phyloP scores from a whole-genome alignment of 2,888 invertebrate genomes.

The Leuctra nigra region DNA sequence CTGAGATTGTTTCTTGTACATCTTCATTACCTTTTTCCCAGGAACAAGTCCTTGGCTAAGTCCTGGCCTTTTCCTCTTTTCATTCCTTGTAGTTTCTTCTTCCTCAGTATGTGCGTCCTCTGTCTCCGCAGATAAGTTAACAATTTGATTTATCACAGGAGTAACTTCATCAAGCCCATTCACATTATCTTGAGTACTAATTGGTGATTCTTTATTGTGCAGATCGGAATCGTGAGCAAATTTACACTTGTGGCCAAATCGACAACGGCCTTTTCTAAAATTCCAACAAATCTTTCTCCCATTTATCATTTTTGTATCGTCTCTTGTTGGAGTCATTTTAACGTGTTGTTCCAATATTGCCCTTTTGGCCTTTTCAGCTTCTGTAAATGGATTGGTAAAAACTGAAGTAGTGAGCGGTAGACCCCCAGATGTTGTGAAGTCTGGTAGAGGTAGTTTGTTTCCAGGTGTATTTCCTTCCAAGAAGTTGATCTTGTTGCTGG shows the following conservation, averaged over 20 bases:
- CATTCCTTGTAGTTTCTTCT: slow-evolving; percentile 40
- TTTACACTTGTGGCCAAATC: slow-evolving; percentile 87
- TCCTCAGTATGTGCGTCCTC: slow-evolving; percentile 35
- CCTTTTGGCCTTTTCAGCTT: slow-evolving; percentile 79
- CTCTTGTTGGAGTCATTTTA: slow-evolving; percentile 73
- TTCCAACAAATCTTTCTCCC: slow-evolving; percentile 91
- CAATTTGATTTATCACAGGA: slow-evolving; percentile 30
- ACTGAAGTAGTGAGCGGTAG: slow-evolving; percentile 59
- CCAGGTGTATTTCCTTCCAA: background rate
- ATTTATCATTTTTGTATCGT: slow-evolving; percentile 70
- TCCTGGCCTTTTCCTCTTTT: slow-evolving; percentile 67
- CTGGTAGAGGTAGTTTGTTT: slow-evolving; percentile 55
- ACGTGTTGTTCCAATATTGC: slow-evolving; percentile 86
- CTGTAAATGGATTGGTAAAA: slow-evolving; percentile 79
- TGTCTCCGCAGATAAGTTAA: background rate
- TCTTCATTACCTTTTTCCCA: slow-evolving; percentile 78
- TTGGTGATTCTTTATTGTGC: slow-evolving; percentile 46
- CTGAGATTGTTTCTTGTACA: slow-evolving; percentile 53
- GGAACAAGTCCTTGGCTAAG: slow-evolving; percentile 69
- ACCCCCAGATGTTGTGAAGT: slow-evolving; percentile 45
- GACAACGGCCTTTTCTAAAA: slow-evolving; percentile 81
- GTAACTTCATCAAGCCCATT: slow-evolving; percentile 33
- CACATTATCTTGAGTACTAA: slow-evolving; percentile 17
- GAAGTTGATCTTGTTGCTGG: no score
- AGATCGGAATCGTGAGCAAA: slow-evolving; percentile 87